phyloP scores from a whole-genome alignment of 2,888 invertebrate species.

The Drosophila infuscata region DNA sequence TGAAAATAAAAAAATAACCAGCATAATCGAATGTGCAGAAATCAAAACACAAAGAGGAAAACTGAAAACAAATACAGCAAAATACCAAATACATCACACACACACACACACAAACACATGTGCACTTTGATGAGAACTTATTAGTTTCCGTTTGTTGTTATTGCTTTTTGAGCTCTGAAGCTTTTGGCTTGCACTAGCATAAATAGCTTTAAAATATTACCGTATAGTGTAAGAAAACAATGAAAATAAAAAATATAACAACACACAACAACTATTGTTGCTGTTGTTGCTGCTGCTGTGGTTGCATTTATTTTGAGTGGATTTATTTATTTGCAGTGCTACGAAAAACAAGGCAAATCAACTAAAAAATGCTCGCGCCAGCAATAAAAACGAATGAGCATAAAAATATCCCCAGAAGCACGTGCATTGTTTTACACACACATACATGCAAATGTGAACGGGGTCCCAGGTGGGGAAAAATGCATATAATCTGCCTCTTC shows the following conservation, averaged over 20 bases:
- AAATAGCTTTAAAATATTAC: slow-evolving; percentile 54
- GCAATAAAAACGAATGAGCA: slow-evolving; percentile 24
- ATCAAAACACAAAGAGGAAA: neutral
- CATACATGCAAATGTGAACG: slow-evolving; percentile 62
- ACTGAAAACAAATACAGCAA: slow-evolving; percentile 8
- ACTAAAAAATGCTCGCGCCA: slow-evolving; percentile 27
- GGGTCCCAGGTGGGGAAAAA: slow-evolving; percentile 43
- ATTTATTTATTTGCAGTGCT: slow-evolving; percentile 63
- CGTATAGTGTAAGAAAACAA: slow-evolving; percentile 11
- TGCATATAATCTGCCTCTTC: slow-evolving; percentile 31
- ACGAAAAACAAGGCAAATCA: slow-evolving; percentile 39
- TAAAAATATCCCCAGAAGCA: slow-evolving; percentile 34
- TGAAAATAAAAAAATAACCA: slow-evolving; percentile 4
- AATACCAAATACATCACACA: neutral
- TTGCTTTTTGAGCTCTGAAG: slow-evolving; percentile 16
- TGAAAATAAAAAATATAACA: slow-evolving; percentile 8
- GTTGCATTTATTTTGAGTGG: slow-evolving; percentile 60
- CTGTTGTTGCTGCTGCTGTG: slow-evolving; percentile 33
- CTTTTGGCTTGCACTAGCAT: slow-evolving; percentile 33
- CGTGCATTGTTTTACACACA: slow-evolving; percentile 64
- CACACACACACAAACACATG: neutral
- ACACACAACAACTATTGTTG: slow-evolving; percentile 27
- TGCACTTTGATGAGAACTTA: slow-evolving; percentile 16
- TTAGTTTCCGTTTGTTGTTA: slow-evolving; percentile 13
- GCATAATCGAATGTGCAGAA: slow-evolving; percentile 9